These are phyloP conservation scores for Erebia aethiops DNA, from an alignment of 2,888 invertebrate genomes.

Conservation along the genomic window DNA sequence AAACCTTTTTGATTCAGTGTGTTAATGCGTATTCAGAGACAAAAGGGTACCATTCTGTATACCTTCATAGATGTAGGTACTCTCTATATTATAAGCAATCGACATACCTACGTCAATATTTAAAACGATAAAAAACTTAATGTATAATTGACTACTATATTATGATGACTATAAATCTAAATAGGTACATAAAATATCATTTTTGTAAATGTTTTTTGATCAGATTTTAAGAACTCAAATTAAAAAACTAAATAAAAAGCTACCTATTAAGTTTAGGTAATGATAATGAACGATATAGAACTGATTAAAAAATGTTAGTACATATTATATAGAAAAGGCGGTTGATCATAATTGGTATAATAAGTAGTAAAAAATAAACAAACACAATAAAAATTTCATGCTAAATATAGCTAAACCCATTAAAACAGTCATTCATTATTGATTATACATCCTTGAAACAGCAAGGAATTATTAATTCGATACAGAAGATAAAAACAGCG, in stretches of 20 bases:
- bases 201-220: too few relatives aligned
- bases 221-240: background rate
- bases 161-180: too few relatives aligned
- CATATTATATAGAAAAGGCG: background rate
- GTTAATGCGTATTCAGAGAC: constrained; percentile 54
- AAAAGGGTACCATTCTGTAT: constrained; percentile 33
- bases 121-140: too few relatives aligned
- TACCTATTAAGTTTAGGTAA: too few relatives aligned
- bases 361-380: background rate
- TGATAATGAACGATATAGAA: too few relatives aligned
- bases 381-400: background rate
- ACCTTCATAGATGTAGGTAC: background rate
- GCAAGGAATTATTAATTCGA: constrained; percentile 30
- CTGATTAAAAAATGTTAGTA: too few relatives aligned
- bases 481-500: constrained; percentile 34
- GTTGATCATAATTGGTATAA: background rate
- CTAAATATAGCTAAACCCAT: constrained; percentile 8
- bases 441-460: constrained; percentile 23
- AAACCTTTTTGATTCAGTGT: constrained; percentile 75
- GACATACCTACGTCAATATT: background rate
- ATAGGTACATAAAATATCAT: too few relatives aligned
- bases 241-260: too few relatives aligned
- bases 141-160: too few relatives aligned
- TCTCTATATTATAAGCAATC: background rate
- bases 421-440: constrained; percentile 14